phyloP scores from a whole-genome alignment of 2,113 vertebrate genomes.

The Cercocebus atys region DNA sequence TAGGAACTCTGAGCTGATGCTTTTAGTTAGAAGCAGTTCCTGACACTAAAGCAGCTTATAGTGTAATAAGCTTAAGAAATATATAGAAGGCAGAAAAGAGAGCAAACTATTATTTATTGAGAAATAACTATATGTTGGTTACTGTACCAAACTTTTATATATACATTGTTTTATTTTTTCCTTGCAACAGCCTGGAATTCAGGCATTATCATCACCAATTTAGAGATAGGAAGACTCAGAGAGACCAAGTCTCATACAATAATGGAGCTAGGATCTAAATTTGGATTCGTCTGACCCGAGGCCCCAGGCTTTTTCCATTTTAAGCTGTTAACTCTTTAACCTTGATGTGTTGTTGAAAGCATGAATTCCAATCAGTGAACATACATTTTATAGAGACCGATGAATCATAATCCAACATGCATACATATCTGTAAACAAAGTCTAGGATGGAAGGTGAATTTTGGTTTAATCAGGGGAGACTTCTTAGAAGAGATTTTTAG shows the following conservation, averaged over 20 bases:
- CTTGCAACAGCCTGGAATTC: neutral
- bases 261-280: neutral
- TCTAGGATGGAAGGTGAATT: neutral
- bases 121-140: neutral
- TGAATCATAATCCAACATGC: neutral
- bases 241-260: neutral
- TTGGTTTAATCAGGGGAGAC: neutral
- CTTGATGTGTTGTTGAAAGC: neutral
- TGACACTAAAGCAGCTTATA: neutral
- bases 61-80: neutral
- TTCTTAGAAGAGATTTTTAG: constrained; percentile 2
- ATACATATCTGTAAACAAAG: neutral
- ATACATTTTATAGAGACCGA: neutral
- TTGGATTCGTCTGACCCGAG: neutral
- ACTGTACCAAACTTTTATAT: neutral
- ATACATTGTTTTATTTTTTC: neutral
- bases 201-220: neutral
- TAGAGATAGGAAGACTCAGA: neutral
- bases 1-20: neutral
- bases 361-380: neutral
- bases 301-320: neutral
- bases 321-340: neutral
- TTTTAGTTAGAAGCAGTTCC: neutral
- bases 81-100: neutral
- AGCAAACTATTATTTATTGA: neutral